These are phyloP conservation scores for Chironomus riparius DNA, from an alignment of 2,888 invertebrate genomes.

Conservation along the genomic window DNA sequence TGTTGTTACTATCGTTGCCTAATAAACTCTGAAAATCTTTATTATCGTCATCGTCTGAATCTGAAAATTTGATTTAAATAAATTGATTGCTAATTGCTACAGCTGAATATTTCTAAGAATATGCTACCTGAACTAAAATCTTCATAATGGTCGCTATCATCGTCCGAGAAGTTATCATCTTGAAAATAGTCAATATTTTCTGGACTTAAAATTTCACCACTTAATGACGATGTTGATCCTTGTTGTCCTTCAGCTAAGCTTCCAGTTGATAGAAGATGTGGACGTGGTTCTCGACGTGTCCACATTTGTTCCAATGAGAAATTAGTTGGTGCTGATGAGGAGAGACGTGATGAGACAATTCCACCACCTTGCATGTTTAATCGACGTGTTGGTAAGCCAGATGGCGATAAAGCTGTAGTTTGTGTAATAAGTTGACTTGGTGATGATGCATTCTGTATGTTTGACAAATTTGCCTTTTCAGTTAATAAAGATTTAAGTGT, in stretches of 20 bases:
- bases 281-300: conserved; percentile 78
- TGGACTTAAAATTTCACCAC: conserved; percentile 74
- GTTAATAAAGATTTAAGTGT: conserved; percentile 58
- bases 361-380: conserved; percentile 36
- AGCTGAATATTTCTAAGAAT: neutral
- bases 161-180: conserved; percentile 68
- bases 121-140: conserved; percentile 72
- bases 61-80: conserved; percentile 37
- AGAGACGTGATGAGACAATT: conserved; percentile 53
- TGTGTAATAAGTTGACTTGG: conserved; percentile 44
- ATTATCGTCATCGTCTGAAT: conserved; percentile 56
- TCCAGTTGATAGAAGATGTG: conserved; percentile 71
- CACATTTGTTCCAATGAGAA: conserved; percentile 75
- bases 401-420: conserved; percentile 38
- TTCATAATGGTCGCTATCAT: conserved; percentile 79
- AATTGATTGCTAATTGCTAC: neutral
- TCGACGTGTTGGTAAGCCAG: conserved; percentile 36
- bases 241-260: conserved; percentile 65
- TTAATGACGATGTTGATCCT: conserved; percentile 72
- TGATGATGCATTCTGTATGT: conserved; percentile 49
- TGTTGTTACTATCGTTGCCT: conserved; percentile 39
- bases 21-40: conserved; percentile 38
- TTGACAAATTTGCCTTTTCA: conserved; percentile 49
- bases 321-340: conserved; percentile 81
- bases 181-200: conserved; percentile 70